These are phyloP conservation scores for Anolis apletophallus DNA, from an alignment of 2,797 vertebrate genomes.

Conservation along the genomic window DNA sequence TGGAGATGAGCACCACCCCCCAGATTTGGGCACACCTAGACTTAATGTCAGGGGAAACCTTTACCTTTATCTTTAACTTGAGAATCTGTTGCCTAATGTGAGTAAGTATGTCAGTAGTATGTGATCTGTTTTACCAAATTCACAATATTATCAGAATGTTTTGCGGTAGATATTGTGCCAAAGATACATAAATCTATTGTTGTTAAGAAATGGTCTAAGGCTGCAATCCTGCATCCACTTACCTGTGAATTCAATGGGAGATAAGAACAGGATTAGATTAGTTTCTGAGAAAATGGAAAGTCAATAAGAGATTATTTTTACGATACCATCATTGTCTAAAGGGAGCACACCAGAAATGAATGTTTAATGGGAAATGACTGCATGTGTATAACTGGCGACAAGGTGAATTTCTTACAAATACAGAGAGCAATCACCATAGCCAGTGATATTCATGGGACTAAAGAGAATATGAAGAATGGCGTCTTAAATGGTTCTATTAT, in stretches of 20 bases:
- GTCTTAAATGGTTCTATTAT: conserved; percentile 66
- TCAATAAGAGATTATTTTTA: conserved; percentile 49
- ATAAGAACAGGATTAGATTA: background rate
- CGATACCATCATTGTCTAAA: conserved; percentile 52
- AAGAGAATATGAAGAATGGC: conserved; percentile 59
- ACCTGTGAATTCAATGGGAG: background rate
- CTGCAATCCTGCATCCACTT: background rate
- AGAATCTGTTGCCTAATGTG: too few relatives aligned
- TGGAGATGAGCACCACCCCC: too few relatives aligned
- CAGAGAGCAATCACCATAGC: conserved; percentile 55
- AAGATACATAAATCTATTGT: too few relatives aligned
- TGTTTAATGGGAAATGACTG: conserved; percentile 26
- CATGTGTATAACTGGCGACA: conserved; percentile 59
- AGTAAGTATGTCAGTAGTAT: too few relatives aligned
- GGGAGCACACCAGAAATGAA: conserved; percentile 20
- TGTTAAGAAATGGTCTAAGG: background rate
- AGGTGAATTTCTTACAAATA: conserved; percentile 59
- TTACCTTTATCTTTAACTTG: too few relatives aligned
- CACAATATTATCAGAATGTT: too few relatives aligned
- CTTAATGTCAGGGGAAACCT: too few relatives aligned
- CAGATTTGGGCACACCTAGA: too few relatives aligned
- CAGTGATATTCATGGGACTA: conserved; percentile 47
- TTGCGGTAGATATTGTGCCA: too few relatives aligned
- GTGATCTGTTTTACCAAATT: too few relatives aligned
- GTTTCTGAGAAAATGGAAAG: conserved; percentile 18